phyloP scores from a whole-genome alignment of 2,797 vertebrate genomes.

The Rhinoraja longicauda region DNA sequence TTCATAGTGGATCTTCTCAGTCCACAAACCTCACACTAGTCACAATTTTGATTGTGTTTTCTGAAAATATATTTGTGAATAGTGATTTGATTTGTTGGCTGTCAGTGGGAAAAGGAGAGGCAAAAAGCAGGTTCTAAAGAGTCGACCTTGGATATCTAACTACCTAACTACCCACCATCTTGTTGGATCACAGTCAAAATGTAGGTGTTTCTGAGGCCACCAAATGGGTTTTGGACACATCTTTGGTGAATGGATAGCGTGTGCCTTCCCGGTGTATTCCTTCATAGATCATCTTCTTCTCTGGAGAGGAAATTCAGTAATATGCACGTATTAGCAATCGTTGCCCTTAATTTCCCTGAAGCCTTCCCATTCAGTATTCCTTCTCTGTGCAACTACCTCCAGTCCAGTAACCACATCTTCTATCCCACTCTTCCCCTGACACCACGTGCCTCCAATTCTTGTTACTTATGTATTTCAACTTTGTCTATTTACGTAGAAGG shows the following conservation, averaged over 20 bases:
- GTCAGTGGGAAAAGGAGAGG: too few species aligned
- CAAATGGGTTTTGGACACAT: not conserved
- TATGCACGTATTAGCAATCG: not conserved
- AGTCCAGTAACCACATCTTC: not conserved
- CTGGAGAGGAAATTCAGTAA: not conserved
- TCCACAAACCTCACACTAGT: not conserved
- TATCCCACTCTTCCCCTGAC: not conserved
- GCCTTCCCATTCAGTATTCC: not conserved
- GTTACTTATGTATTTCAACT: not conserved
- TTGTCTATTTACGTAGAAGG: not conserved
- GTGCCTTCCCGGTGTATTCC: not conserved
- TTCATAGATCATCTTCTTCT: not conserved
- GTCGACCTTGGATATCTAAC: too few species aligned
- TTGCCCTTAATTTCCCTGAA: not conserved
- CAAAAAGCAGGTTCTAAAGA: too few species aligned
- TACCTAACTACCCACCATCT: too few species aligned
- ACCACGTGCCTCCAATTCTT: not conserved
- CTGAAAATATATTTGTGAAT: too few species aligned
- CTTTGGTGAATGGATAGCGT: not conserved
- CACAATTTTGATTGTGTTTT: not conserved
- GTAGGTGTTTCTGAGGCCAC: not conserved
- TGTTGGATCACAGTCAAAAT: not conserved
- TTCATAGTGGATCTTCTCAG: not conserved
- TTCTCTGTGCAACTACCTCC: not conserved
- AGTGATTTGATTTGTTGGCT: too few species aligned